Percentiles rank a stretch among this genome's conserved stretches.
phyloP scores from a whole-genome alignment of 2,113 vertebrate species.

The Perca flavescens region DNA sequence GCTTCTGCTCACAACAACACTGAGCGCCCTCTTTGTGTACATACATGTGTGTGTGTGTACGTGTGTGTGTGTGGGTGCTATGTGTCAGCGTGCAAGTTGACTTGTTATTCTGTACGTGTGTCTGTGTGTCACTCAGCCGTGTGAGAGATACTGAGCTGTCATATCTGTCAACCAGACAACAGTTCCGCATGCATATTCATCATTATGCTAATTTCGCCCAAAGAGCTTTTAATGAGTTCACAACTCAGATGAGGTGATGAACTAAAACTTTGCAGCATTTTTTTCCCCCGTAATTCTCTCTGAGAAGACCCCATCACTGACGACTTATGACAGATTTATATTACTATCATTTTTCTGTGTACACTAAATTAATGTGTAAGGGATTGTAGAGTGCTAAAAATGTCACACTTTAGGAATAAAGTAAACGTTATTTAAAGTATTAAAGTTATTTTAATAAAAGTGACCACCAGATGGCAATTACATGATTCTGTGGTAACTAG shows the following conservation, averaged over 20 bases:
- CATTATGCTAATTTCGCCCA: conserved; percentile 50
- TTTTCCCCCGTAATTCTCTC: background rate
- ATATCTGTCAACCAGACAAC: conserved; percentile 68
- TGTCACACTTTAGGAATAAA: conserved; percentile 2
- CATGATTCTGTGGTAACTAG: background rate
- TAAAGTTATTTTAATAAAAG: conserved; percentile 15
- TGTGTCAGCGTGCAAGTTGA: conserved; percentile 49
- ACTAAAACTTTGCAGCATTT: conserved; percentile 60
- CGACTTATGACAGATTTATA: conserved; percentile 16
- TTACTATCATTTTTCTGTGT: background rate
- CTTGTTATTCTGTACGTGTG: conserved; percentile 67
- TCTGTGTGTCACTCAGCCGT: conserved; percentile 63
- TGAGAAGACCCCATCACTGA: conserved; percentile 24
- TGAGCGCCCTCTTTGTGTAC: background rate
- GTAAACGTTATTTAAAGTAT: conserved; percentile 1
- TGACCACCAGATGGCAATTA: conserved; percentile 22
- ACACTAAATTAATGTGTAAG: background rate
- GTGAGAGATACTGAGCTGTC: conserved; percentile 71
- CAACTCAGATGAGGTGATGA: conserved; percentile 59
- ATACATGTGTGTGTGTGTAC: background rate
- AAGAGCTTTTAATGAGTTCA: conserved; percentile 66
- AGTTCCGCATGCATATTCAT: conserved; percentile 77
- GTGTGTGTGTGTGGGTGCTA: conserved; percentile 33
- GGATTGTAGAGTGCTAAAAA: background rate
- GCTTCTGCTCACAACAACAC: conserved; percentile 26